A percentile compares a stretch with the other conserved stretches of the same genome.
Conservation (phyloP, 2,113 vertebrate genomes). For the Falcunculus frontatus region DNA sequence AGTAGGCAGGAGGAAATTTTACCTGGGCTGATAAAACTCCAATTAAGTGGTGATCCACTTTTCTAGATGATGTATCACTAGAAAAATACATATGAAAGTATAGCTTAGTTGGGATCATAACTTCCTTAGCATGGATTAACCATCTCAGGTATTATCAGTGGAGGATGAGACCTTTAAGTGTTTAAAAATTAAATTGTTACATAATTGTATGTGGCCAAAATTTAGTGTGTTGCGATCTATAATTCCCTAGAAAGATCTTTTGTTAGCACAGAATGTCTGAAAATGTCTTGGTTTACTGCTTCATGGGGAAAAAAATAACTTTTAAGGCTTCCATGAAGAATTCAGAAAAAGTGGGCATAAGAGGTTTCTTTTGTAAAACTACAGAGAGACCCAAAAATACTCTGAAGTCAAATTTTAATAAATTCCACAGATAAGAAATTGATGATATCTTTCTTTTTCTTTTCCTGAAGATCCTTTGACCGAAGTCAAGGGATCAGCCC, state of each 20-base stretch:
- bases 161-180: neutral
- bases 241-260: neutral
- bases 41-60: neutral
- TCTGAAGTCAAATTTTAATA: neutral
- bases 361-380: neutral
- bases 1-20: neutral
- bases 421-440: neutral
- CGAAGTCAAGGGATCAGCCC: neutral
- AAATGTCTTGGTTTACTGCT: neutral
- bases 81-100: neutral
- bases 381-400: neutral
- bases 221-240: neutral
- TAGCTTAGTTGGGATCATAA: neutral
- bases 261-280: neutral
- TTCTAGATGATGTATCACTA: neutral
- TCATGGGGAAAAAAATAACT: fast-evolving
- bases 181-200: neutral
- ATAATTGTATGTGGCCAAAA: neutral
- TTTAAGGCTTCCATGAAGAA: neutral
- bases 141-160: neutral
- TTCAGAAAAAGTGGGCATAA: fast-evolving
- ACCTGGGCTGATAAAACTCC: neutral
- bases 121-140: neutral
- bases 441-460: neutral
- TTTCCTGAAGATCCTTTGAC: neutral